These are phyloP conservation scores for Ectropis crepuscularia DNA, from an alignment of 2,888 invertebrate species.

Conservation along the genomic window DNA sequence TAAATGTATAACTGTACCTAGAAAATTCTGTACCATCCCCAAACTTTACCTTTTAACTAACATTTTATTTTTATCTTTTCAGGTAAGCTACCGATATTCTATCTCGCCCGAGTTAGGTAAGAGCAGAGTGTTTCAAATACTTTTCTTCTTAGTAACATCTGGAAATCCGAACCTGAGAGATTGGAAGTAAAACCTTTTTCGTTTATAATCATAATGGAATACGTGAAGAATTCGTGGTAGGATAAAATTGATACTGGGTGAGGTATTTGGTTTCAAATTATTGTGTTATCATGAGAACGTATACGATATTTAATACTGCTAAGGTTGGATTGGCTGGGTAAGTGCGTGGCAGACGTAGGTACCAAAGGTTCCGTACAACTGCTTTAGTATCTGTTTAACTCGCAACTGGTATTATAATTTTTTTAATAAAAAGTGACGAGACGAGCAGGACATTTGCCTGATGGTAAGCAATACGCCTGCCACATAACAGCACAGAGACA, in stretches of 20 bases:
- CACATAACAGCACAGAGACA: too few relatives aligned
- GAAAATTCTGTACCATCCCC: too few relatives aligned
- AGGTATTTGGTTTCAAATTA: constrained; percentile 23
- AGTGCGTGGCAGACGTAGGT: too few relatives aligned
- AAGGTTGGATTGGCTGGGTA: too few relatives aligned
- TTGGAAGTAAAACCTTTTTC: constrained; percentile 16
- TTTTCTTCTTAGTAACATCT: constrained; percentile 14
- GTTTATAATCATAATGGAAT: constrained; percentile 22
- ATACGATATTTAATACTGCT: neutral
- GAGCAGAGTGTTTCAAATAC: constrained; percentile 13
- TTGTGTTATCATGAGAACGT: constrained; percentile 24
- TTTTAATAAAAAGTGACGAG: too few relatives aligned
- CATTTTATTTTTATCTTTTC: constrained; percentile 29
- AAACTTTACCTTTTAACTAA: constrained; percentile 3
- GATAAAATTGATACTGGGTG: constrained; percentile 23
- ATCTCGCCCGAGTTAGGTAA: constrained; percentile 11
- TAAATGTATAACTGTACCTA: too few relatives aligned
- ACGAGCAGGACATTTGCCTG: too few relatives aligned
- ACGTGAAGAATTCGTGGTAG: constrained; percentile 20
- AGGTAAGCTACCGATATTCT: constrained; percentile 33
- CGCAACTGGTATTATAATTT: too few relatives aligned
- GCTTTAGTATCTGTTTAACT: too few relatives aligned
- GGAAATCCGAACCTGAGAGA: constrained; percentile 23
- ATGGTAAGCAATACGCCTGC: too few relatives aligned
- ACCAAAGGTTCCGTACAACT: too few relatives aligned